Percentiles rank a stretch among this genome's conserved stretches.
Conservation (phyloP, 2,888 invertebrate genomes). For the Cataglyphis livida region DNA sequence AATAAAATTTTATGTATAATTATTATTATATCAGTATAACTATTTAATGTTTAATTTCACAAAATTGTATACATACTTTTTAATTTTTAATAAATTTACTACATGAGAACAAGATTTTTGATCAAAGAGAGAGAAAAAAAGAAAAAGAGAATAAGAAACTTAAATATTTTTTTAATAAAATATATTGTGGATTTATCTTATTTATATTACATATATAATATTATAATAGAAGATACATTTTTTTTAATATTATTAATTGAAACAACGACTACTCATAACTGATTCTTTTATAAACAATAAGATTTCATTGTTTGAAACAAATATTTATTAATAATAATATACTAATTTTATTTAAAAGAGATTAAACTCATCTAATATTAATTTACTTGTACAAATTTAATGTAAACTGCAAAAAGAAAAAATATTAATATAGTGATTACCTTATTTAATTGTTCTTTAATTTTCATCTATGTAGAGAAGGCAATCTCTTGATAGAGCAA, state of each 20-base stretch:
- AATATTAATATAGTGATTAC: not conserved
- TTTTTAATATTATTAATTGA: not conserved
- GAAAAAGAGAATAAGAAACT: too few relatives aligned
- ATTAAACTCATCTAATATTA: not conserved
- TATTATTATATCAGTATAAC: too few relatives aligned
- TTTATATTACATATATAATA: not conserved
- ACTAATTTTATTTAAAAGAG: not conserved
- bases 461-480: not conserved
- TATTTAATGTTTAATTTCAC: too few relatives aligned
- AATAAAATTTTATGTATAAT: too few relatives aligned
- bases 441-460: not conserved
- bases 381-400: not conserved
- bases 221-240: not conserved
- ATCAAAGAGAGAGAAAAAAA: too few relatives aligned
- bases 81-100: too few relatives aligned
- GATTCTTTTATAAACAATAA: not conserved
- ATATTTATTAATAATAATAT: not conserved
- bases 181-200: not conserved
- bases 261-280: not conserved
- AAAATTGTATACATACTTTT: too few relatives aligned
- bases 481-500: not conserved
- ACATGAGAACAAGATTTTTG: too few relatives aligned
- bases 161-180: not conserved
- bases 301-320: not conserved
- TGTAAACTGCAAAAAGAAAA: not conserved